Evolutionary conservation across 2,888 invertebrate species (phyloP).

Genomic region (Lacanobia wlatinum): DNA sequence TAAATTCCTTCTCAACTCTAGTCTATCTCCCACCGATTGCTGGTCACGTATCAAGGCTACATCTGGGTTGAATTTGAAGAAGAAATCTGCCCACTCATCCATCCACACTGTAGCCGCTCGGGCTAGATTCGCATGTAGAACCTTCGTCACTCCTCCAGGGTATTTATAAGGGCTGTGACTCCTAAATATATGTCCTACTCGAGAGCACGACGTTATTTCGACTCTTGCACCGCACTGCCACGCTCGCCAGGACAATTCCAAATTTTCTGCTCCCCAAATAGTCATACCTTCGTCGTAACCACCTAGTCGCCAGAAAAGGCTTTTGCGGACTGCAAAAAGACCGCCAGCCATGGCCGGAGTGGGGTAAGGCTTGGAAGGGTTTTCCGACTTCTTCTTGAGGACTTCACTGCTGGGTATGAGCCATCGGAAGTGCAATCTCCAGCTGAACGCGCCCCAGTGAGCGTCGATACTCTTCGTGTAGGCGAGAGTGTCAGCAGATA

Average conservation of each 20-base stretch:
- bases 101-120: constrained; percentile 99
- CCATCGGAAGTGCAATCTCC: constrained; percentile 98
- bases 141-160: constrained; percentile 96
- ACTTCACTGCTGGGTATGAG: constrained; percentile 93
- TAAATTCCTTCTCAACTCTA: constrained; percentile 93
- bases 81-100: constrained; percentile 99
- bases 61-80: constrained; percentile 95
- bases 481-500: constrained; percentile 98
- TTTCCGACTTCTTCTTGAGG: constrained; percentile 91
- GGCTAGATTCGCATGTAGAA: constrained; percentile 97
- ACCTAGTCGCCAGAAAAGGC: constrained; percentile 97
- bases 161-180: constrained; percentile 98
- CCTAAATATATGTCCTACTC: constrained; percentile 98
- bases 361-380: constrained; percentile 93
- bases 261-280: constrained; percentile 99
- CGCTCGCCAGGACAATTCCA: constrained; percentile 98
- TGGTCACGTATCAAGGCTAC: constrained; percentile 90
- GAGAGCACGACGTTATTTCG: constrained; percentile 97
- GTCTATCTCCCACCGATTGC: constrained; percentile 92
- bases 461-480: constrained; percentile 98
- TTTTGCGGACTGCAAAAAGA: constrained; percentile 96
- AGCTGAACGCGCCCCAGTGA: constrained; percentile 99
- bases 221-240: constrained; percentile 98
- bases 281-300: constrained; percentile 93
- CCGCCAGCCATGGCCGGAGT: constrained; percentile 99